Evolutionary conservation across 1,140 invertebrate species (phyloP).

Genomic region (Kradibia gibbosae): DNA sequence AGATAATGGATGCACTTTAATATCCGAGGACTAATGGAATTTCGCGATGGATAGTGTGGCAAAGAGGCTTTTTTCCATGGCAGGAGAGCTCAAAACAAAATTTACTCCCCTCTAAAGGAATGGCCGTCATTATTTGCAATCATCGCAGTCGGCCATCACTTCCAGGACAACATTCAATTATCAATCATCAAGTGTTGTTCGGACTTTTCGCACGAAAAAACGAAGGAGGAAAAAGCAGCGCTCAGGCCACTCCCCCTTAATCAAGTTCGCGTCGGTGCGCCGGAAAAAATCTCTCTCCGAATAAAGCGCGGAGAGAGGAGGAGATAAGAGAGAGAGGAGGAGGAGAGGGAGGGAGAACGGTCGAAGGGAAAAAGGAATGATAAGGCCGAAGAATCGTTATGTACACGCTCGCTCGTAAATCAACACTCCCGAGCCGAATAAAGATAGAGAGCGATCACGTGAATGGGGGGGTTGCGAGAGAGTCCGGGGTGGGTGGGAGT

Average conservation of each 20-base stretch:
- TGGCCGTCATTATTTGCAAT: conserved; percentile 38
- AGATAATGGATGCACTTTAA: conserved; percentile 21
- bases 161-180: conserved; percentile 35
- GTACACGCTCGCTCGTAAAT: conserved; percentile 17
- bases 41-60: background rate
- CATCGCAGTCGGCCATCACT: background rate
- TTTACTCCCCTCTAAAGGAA: conserved; percentile 12
- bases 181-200: conserved; percentile 21
- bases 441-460: background rate
- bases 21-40: background rate
- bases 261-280: background rate
- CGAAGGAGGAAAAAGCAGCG: conserved; percentile 44
- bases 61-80: background rate
- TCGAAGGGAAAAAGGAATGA: background rate
- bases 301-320: no score
- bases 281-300: conserved; percentile 3
- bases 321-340: background rate
- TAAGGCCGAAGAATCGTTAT: background rate
- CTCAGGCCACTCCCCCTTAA: conserved; percentile 35
- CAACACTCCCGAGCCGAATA: conserved; percentile 14
- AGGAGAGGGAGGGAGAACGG: background rate
- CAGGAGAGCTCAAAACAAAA: background rate
- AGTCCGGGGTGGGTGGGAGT: background rate
- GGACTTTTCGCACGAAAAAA: conserved; percentile 17
- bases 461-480: background rate